Base-by-base conservation (phyloP, 2,113 vertebrate species). In the Grus americana region DNA sequence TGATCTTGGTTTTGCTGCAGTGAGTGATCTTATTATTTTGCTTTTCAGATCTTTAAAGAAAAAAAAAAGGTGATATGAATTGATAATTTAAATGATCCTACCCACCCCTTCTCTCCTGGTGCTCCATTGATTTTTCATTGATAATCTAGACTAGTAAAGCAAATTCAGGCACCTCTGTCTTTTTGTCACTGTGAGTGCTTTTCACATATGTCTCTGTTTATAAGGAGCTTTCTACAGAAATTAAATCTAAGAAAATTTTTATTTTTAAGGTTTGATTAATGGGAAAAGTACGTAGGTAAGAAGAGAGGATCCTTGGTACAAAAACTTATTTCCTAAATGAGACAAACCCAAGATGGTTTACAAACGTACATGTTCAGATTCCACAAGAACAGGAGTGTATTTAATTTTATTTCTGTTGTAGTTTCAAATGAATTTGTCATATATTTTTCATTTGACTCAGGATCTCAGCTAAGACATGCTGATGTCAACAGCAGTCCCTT, bases 1-100 rank as follows among this genome's bases (percentile, higher is more conserved):
- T 54, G 72, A 26, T 95, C 91, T 94, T 92, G 46, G 15, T 91
- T 88, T 89, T 96, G 30, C 67, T 79, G 78, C 75, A 75, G 15
- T 79, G 36, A 87, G 12, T 73, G 44, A 90, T 88, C 55, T 93
- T 95, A 79, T 68, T 86, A 87, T 92, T 83, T 84, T 86, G 38
- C 18, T 36, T 94, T 96, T 92, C 62, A 91, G 57, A 21, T 83
- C 27, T 80, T 93, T 68, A 55, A 61, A 93, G 62, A 78, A 61
- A 86, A 83, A 71, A 58, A 46, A 86, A 76, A 92, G 29, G 38
- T 72, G 58, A 78, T 84, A 80, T 20, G 61, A 94, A 88, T 27
- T 92, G 26, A 82, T 94, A 73, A 73, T 92, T 96, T 90, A 58
- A 58, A 79, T 74, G 15, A 76, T 71, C 62, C 38, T 88, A 67